phyloP scores from a whole-genome alignment of 2,113 vertebrate species.

The Antechinus flavipes region DNA sequence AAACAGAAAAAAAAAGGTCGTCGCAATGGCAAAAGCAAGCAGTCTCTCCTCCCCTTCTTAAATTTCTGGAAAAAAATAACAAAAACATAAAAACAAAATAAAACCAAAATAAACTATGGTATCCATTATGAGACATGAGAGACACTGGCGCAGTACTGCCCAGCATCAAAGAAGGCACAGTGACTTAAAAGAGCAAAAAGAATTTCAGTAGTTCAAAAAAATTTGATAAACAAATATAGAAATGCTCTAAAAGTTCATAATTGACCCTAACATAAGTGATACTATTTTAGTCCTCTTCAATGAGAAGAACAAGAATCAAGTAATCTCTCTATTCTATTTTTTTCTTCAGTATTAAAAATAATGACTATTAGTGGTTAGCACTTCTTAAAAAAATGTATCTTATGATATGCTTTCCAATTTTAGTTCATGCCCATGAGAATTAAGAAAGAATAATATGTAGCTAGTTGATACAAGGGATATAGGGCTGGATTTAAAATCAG shows the following conservation, averaged over 20 bases:
- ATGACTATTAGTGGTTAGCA: background rate
- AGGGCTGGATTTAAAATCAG: fast-evolving
- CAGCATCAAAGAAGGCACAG: background rate
- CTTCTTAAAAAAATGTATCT: background rate
- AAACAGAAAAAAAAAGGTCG: no score
- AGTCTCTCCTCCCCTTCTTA: no score
- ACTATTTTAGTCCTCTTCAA: background rate
- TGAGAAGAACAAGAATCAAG: no score
- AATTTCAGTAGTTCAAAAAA: background rate
- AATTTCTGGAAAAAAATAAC: no score
- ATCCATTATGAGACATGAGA: background rate
- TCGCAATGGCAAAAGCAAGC: no score
- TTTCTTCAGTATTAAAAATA: background rate
- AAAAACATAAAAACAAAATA: no score
- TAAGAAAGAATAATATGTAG: background rate
- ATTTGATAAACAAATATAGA: background rate
- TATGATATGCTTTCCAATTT: background rate
- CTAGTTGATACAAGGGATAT: background rate
- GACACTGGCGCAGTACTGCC: background rate
- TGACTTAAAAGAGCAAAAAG: background rate
- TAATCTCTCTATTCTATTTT: background rate
- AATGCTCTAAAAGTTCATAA: background rate
- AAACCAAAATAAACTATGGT: background rate
- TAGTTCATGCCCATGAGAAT: background rate
- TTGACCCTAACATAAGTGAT: background rate